Evolutionary conservation across 2,888 invertebrate species (phyloP).

Genomic region (Drosophila paramelanica): DNA sequence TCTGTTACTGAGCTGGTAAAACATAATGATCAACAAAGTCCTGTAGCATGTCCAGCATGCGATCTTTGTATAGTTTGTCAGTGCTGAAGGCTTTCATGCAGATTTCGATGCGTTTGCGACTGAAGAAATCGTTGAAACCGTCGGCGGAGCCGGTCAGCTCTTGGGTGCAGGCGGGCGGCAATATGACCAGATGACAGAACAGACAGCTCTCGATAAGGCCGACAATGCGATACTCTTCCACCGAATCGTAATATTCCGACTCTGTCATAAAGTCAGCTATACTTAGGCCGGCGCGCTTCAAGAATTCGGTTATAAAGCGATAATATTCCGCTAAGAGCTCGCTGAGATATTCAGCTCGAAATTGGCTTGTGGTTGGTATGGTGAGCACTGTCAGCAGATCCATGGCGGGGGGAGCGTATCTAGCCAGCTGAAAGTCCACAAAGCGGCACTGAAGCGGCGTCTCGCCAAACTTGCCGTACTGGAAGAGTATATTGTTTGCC

Average conservation of each 20-base stretch:
- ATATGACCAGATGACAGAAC: slow-evolving; percentile 86
- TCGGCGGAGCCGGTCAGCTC: slow-evolving; percentile 85
- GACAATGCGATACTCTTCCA: slow-evolving; percentile 85
- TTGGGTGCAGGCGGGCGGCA: slow-evolving; percentile 86
- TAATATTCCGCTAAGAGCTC: slow-evolving; percentile 87
- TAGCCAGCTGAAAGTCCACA: slow-evolving; percentile 89
- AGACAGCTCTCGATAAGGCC: slow-evolving; percentile 87
- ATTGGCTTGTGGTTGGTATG: slow-evolving; percentile 85
- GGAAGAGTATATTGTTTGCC: slow-evolving; percentile 85
- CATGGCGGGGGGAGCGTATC: slow-evolving; percentile 88
- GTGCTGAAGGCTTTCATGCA: slow-evolving; percentile 86
- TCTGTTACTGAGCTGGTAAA: slow-evolving; percentile 24
- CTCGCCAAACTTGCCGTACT: slow-evolving; percentile 79
- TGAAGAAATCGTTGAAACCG: slow-evolving; percentile 87
- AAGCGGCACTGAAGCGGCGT: slow-evolving; percentile 87
- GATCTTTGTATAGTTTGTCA: slow-evolving; percentile 86
- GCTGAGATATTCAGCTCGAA: slow-evolving; percentile 85
- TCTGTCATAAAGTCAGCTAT: slow-evolving; percentile 85
- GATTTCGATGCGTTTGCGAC: slow-evolving; percentile 86
- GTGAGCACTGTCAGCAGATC: slow-evolving; percentile 87
- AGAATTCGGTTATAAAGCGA: slow-evolving; percentile 84
- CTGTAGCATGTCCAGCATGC: slow-evolving; percentile 86
- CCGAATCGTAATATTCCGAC: slow-evolving; percentile 84
- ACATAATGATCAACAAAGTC: slow-evolving; percentile 86
- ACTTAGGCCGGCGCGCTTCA: slow-evolving; percentile 84